Percentiles rank a stretch among this genome's conserved stretches.
These are phyloP conservation scores for Phyllostomus discolor DNA, from an alignment of 2,113 vertebrate species.

Conservation along the genomic window DNA sequence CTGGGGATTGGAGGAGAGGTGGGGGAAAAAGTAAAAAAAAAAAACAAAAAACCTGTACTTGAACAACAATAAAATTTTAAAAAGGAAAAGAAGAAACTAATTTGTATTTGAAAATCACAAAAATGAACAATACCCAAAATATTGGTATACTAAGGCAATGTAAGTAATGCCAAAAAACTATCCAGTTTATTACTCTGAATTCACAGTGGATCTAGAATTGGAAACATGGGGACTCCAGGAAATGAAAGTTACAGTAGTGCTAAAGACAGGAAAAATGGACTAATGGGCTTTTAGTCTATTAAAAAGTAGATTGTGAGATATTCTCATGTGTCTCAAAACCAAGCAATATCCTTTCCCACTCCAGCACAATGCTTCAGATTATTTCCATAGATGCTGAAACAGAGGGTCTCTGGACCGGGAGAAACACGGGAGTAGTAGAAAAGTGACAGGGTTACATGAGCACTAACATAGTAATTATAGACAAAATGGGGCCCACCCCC, in stretches of 20 bases:
- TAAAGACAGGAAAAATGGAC: neutral
- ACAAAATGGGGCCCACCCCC: fast-evolving
- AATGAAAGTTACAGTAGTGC: neutral
- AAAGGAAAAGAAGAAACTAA: no score
- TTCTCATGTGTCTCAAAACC: neutral
- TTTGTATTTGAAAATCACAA: neutral
- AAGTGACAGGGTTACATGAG: neutral
- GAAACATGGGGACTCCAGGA: neutral
- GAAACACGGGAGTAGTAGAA: neutral
- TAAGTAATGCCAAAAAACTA: neutral
- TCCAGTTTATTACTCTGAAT: neutral
- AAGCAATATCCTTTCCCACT: neutral
- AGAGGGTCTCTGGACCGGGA: neutral
- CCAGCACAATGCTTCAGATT: neutral
- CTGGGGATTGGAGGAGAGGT: no score
- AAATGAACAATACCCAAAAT: neutral
- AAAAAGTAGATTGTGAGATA: neutral
- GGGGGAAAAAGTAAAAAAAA: no score
- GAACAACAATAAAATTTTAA: no score
- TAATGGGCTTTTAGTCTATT: neutral
- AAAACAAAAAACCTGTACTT: no score
- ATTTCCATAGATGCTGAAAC: neutral
- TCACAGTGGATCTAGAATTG: neutral
- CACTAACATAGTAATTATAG: neutral
- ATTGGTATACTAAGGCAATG: neutral